phyloP scores from a whole-genome alignment of 2,113 vertebrate genomes.

The Leucosticte australis region DNA sequence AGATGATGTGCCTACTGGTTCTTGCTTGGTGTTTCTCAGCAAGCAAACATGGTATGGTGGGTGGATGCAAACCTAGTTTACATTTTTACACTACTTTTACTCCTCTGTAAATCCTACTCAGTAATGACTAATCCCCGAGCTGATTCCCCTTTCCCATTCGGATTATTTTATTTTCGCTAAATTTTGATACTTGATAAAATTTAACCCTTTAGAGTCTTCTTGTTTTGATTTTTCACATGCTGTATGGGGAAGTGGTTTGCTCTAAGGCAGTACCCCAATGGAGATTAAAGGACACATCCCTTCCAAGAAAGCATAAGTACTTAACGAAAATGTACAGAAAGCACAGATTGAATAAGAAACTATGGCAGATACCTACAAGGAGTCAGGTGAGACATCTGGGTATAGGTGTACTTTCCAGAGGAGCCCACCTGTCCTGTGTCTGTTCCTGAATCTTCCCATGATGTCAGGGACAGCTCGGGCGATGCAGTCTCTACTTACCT shows the following conservation, averaged over 20 bases:
- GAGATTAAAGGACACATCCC: neutral
- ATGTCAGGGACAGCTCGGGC: neutral
- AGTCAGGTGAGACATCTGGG: neutral
- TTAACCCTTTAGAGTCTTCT: constrained; percentile 31
- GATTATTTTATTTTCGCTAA: constrained; percentile 52
- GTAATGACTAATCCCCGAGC: constrained; percentile 64
- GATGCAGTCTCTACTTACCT: neutral
- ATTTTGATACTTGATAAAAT: constrained; percentile 33
- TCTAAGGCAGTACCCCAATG: neutral
- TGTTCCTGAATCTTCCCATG: neutral
- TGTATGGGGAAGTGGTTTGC: neutral
- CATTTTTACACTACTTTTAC: constrained; percentile 65
- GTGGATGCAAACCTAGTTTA: constrained; percentile 71
- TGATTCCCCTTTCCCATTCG: constrained; percentile 58
- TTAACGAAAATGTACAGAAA: neutral
- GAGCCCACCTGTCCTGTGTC: neutral
- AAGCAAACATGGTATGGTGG: constrained; percentile 65
- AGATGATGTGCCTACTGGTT: constrained; percentile 53
- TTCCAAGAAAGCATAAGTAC: neutral
- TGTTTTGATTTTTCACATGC: neutral
- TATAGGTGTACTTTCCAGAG: neutral
- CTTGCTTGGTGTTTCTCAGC: constrained; percentile 45
- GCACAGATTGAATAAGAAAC: neutral
- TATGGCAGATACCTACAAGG: neutral
- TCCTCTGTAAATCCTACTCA: constrained; percentile 74